A percentile compares a stretch with the other conserved stretches of the same genome.
These are phyloP conservation scores for Chironomus riparius DNA, from an alignment of 2,888 invertebrate genomes.

Conservation along the genomic window DNA sequence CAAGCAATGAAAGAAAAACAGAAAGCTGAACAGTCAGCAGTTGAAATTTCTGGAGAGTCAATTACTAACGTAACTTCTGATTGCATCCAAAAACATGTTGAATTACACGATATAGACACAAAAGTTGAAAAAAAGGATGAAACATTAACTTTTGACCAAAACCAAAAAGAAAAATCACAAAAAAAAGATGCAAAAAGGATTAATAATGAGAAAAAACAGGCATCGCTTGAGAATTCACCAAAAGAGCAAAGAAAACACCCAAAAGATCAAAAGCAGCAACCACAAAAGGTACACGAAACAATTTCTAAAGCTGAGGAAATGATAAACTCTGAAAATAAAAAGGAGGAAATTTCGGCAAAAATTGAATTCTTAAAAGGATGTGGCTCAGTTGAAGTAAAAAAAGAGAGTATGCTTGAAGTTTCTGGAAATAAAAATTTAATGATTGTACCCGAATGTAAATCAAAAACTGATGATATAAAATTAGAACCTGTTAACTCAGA, in stretches of 20 bases:
- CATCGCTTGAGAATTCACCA: not conserved
- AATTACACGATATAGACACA: not conserved
- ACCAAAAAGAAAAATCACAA: not conserved
- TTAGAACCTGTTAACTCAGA: not conserved
- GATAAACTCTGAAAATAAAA: not conserved
- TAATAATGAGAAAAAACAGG: no score
- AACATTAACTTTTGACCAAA: not conserved
- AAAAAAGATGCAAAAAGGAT: no score
- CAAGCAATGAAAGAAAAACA: constrained; percentile 19
- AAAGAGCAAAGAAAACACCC: not conserved
- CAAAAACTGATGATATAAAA: not conserved
- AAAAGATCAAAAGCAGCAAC: not conserved
- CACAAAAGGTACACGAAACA: not conserved
- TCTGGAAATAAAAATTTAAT: not conserved
- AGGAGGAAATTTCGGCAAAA: no score
- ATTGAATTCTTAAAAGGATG: no score
- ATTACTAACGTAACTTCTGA: not conserved
- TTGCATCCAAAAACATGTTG: not conserved
- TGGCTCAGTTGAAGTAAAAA: not conserved
- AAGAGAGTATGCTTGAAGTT: not conserved
- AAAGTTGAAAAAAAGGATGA: not conserved
- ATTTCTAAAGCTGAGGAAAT: not conserved
- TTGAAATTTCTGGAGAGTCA: not conserved
- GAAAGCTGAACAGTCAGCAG: not conserved
- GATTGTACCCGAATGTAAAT: not conserved